These are phyloP conservation scores for Machimus atricapillus DNA, from an alignment of 2,888 invertebrate genomes.

Conservation along the genomic window DNA sequence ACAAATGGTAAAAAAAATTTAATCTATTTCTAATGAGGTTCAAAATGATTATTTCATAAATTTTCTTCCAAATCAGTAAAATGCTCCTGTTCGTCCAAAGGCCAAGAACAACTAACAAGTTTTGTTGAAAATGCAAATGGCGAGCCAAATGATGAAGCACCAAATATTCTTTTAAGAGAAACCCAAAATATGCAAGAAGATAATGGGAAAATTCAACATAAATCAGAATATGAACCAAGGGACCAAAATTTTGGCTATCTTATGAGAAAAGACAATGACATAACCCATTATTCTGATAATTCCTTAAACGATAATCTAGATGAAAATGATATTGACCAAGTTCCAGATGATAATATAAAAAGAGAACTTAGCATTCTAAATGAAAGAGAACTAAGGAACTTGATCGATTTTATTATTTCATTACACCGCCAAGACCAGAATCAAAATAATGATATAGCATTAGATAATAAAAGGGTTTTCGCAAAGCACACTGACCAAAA, in stretches of 20 bases:
- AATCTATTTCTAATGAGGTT: background rate
- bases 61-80: background rate
- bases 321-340: background rate
- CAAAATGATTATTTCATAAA: background rate
- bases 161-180: background rate
- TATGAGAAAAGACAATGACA: background rate
- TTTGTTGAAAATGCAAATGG: background rate
- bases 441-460: background rate
- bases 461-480: background rate
- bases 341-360: background rate
- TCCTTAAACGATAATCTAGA: background rate
- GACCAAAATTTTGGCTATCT: background rate
- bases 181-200: background rate
- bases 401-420: constrained; percentile 29
- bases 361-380: background rate
- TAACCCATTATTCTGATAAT: background rate
- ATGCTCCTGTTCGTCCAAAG: background rate
- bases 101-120: background rate
- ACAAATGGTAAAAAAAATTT: background rate
- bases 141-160: background rate
- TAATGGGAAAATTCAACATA: background rate
- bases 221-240: background rate
- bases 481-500: constrained; percentile 30
- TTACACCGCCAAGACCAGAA: background rate
- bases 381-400: constrained; percentile 21